phyloP scores from a whole-genome alignment of 2,888 invertebrate genomes.

The Xylocampa areola region DNA sequence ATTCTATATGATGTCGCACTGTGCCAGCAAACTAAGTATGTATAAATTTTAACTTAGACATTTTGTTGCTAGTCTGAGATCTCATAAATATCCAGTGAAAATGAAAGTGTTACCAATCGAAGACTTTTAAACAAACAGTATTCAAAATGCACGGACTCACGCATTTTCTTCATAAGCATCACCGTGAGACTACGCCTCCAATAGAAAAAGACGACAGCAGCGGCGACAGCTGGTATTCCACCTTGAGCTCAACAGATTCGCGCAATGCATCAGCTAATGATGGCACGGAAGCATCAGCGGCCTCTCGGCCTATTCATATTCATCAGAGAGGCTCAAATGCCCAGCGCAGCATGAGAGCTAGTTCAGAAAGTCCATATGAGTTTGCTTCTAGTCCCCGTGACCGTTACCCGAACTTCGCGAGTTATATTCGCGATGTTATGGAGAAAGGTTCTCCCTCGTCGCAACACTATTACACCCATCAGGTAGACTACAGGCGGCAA shows the following conservation, averaged over 20 bases:
- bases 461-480: conserved; percentile 71
- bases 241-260: conserved; percentile 71
- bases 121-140: conserved; percentile 46
- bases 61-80: conserved; percentile 55
- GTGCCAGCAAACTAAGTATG: conserved; percentile 10
- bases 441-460: conserved; percentile 71
- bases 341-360: conserved; percentile 73
- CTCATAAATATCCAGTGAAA: conserved; percentile 52
- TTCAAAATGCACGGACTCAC: conserved; percentile 85
- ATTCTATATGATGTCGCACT: conserved; percentile 1
- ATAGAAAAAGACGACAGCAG: conserved; percentile 81
- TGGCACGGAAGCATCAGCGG: conserved; percentile 31
- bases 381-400: conserved; percentile 84
- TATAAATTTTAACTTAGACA: conserved; percentile 12
- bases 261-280: conserved; percentile 65
- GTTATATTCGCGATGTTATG: conserved; percentile 83
- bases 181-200: conserved; percentile 75
- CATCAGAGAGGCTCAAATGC: conserved; percentile 70
- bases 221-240: conserved; percentile 83
- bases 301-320: conserved; percentile 73
- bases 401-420: conserved; percentile 83
- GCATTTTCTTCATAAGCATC: conserved; percentile 81
- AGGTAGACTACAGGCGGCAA: conserved; percentile 72
- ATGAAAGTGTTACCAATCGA: conserved; percentile 36
- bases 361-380: conserved; percentile 74